These are phyloP conservation scores for Rhinolophus sinicus DNA, from an alignment of 2,113 vertebrate genomes.

Conservation along the genomic window DNA sequence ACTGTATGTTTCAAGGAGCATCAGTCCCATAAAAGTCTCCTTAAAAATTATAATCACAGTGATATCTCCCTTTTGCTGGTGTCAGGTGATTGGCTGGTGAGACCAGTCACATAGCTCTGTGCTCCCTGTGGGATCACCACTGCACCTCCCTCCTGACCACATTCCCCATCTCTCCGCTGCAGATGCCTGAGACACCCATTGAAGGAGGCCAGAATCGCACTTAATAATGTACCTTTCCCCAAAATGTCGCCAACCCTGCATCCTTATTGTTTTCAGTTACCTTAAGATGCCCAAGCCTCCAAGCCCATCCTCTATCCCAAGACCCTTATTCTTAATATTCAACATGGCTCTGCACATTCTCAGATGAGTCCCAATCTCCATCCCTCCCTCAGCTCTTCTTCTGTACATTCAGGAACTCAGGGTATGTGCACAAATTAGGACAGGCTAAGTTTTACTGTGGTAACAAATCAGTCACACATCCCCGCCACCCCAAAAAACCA, in stretches of 20 bases:
- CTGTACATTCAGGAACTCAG: neutral
- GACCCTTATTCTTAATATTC: neutral
- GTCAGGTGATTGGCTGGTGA: neutral
- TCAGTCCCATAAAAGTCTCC: neutral
- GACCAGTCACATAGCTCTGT: neutral
- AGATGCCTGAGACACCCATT: neutral
- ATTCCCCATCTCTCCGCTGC: neutral
- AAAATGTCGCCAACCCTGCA: neutral
- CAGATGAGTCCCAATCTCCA: neutral
- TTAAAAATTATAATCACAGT: constrained; percentile 15
- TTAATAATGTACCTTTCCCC: neutral
- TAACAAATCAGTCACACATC: neutral
- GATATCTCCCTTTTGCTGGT: neutral
- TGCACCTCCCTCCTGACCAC: neutral
- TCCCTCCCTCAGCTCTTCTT: neutral
- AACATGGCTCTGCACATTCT: neutral
- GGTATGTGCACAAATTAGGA: neutral
- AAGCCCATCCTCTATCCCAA: neutral
- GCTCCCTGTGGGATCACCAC: neutral
- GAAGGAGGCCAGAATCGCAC: neutral
- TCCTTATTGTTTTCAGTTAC: neutral
- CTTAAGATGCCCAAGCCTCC: neutral
- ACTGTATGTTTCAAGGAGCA: neutral
- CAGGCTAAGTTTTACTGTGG: neutral
- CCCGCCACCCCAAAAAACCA: neutral